Conservation (phyloP, 2,113 vertebrate genomes). For the Hydropotes inermis region DNA sequence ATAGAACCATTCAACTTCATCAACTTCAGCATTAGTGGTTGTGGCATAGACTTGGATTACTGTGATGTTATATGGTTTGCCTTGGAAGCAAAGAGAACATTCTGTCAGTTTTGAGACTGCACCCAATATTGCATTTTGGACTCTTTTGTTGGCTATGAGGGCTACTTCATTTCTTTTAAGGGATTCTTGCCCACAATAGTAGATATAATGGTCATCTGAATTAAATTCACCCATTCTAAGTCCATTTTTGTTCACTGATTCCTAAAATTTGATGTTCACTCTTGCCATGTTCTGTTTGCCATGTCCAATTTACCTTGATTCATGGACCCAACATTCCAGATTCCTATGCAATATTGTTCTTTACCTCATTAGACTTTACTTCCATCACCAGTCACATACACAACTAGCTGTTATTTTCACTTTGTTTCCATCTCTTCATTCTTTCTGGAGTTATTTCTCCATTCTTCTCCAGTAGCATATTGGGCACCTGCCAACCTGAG, state of each 20-base stretch:
- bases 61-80: background rate
- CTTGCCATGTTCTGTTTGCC: background rate
- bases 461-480: background rate
- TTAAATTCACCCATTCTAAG: background rate
- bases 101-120: background rate
- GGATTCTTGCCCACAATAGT: background rate
- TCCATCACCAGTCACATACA: background rate
- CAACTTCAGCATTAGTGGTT: background rate
- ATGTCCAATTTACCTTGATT: background rate
- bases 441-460: background rate
- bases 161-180: background rate
- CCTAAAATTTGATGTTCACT: background rate
- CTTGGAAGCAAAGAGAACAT: background rate
- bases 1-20: background rate
- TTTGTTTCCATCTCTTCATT: background rate
- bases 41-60: background rate
- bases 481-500: background rate
- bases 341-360: background rate
- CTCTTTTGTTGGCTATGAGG: background rate
- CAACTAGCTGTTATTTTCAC: background rate
- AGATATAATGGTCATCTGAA: background rate
- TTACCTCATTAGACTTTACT: background rate
- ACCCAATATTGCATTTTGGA: background rate
- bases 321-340: background rate
- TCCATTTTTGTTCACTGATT: background rate